These are phyloP conservation scores for Ara ararauna DNA, from an alignment of 2,797 vertebrate genomes.

Conservation along the genomic window DNA sequence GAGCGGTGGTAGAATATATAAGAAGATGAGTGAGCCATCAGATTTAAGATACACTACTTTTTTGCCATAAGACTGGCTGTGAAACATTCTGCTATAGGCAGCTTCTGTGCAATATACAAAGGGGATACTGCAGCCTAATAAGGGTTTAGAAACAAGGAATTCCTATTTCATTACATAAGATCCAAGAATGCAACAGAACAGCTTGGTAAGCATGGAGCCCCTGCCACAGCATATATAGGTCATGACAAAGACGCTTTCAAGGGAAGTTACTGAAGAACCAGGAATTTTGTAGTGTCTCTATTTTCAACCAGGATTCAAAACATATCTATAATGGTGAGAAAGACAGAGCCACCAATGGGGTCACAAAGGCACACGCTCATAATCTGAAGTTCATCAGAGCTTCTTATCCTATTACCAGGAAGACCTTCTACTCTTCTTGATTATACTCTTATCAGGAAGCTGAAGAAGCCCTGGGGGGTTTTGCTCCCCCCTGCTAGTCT, in stretches of 20 bases:
- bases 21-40: not conserved
- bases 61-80: not conserved
- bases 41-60: not conserved
- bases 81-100: not conserved
- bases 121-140: not conserved
- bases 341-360: not conserved
- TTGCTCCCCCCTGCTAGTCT: not conserved
- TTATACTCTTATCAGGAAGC: not conserved
- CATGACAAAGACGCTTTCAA: not conserved
- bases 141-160: not conserved
- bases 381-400: not conserved
- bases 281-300: not conserved
- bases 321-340: not conserved
- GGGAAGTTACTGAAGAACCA: not conserved
- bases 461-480: not conserved
- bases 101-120: not conserved
- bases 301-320: not conserved
- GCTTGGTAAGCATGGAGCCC: not conserved
- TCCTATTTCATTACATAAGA: not conserved
- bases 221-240: fast-evolving
- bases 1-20: not conserved
- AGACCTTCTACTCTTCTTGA: not conserved
- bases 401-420: not conserved
- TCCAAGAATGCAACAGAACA: not conserved
- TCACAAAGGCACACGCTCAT: not conserved